phyloP scores from a whole-genome alignment of 2,797 vertebrate species.

The Syngnathus acus region DNA sequence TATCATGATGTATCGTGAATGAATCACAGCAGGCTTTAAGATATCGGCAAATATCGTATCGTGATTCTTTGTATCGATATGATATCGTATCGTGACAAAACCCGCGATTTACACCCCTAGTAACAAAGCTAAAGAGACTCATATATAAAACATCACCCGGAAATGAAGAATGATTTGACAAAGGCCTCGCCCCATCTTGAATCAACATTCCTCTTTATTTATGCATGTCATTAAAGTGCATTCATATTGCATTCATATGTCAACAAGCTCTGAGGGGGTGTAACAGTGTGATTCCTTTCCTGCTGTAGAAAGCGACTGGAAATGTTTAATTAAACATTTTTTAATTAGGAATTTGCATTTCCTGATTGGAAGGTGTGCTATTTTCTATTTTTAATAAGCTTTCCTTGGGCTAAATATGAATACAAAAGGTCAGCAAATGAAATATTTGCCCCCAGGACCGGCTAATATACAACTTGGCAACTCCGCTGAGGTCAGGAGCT shows the following conservation, averaged over 20 bases:
- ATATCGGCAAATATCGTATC: too few species aligned
- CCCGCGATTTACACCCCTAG: too few species aligned
- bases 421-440: neutral
- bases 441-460: conserved; percentile 11
- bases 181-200: too few species aligned
- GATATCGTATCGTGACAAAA: too few species aligned
- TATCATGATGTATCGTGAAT: too few species aligned
- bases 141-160: too few species aligned
- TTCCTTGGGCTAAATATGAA: neutral
- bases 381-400: neutral
- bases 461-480: neutral
- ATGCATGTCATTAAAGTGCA: neutral
- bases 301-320: neutral
- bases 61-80: too few species aligned
- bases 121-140: too few species aligned
- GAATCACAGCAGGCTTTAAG: too few species aligned
- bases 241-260: neutral
- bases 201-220: too few species aligned
- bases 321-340: neutral
- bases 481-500: neutral
- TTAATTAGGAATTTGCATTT: neutral
- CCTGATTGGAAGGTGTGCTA: neutral
- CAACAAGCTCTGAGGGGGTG: neutral
- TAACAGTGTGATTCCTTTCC: neutral
- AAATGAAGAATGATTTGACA: too few species aligned